phyloP scores from a whole-genome alignment of 2,113 vertebrate species.

The Plotosus lineatus region DNA sequence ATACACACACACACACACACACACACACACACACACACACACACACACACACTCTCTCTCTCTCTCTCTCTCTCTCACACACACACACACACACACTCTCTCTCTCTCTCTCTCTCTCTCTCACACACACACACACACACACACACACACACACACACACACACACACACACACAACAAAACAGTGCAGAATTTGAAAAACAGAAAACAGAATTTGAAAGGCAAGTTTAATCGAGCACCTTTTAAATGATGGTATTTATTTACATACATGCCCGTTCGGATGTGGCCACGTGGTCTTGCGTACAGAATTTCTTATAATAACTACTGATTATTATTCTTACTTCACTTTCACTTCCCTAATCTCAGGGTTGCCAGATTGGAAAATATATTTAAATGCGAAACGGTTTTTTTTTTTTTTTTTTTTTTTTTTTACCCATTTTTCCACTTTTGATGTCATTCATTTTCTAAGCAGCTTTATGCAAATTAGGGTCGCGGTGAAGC shows the following conservation, averaged over 20 bases:
- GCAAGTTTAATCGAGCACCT: too few relatives aligned
- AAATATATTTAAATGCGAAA: neutral
- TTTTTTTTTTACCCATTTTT: too few relatives aligned
- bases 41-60: neutral
- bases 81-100: neutral
- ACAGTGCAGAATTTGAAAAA: too few relatives aligned
- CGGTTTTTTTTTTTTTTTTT: too few relatives aligned
- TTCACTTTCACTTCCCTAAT: conserved; percentile 10
- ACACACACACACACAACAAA: neutral
- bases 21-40: neutral
- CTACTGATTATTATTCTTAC: neutral
- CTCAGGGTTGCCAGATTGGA: conserved; percentile 14
- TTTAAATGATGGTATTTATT: too few relatives aligned
- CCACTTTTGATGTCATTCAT: too few relatives aligned
- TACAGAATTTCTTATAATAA: neutral
- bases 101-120: too few relatives aligned
- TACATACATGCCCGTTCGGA: neutral
- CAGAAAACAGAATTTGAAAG: too few relatives aligned
- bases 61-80: too few relatives aligned
- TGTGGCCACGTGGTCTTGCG: neutral
- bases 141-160: conserved; percentile 3
- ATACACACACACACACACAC: neutral
- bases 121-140: neutral
- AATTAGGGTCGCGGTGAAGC: too few relatives aligned
- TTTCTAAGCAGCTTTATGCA: too few relatives aligned